phyloP scores from a whole-genome alignment of 1,140 invertebrate genomes.

The Glossosoma conforme region DNA sequence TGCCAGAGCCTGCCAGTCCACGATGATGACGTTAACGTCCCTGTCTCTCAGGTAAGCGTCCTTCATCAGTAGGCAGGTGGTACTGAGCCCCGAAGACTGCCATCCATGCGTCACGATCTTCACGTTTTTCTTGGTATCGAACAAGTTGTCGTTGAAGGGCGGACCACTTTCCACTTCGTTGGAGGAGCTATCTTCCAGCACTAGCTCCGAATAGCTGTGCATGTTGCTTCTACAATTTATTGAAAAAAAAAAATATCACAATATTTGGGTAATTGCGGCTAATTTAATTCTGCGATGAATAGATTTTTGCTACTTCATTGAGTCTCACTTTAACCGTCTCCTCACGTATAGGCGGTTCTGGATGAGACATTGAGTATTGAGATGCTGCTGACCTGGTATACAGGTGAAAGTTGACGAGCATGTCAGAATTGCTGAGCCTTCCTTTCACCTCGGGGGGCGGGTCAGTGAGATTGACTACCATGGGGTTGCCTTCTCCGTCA shows the following conservation, averaged over 20 bases:
- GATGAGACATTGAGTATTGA: too few relatives aligned
- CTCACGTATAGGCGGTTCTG: too few relatives aligned
- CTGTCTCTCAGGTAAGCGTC: slow-evolving; percentile 47
- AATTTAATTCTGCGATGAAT: too few relatives aligned
- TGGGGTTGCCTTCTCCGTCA: slow-evolving; percentile 53
- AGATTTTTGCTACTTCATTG: too few relatives aligned
- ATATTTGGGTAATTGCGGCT: too few relatives aligned
- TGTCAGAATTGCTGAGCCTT: slow-evolving; percentile 25
- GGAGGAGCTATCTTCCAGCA: slow-evolving; percentile 31
- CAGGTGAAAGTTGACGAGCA: slow-evolving; percentile 39
- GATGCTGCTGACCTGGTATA: slow-evolving; percentile 38
- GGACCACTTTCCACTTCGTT: slow-evolving; percentile 36
- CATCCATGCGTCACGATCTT: slow-evolving; percentile 73
- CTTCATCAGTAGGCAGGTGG: slow-evolving; percentile 28
- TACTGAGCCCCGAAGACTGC: slow-evolving; percentile 51
- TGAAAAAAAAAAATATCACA: background rate
- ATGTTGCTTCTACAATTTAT: slow-evolving; percentile 34
- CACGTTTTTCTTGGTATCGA: slow-evolving; percentile 53
- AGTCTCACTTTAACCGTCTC: too few relatives aligned
- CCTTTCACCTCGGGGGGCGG: slow-evolving; percentile 32
- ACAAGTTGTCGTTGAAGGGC: slow-evolving; percentile 43
- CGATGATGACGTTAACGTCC: slow-evolving; percentile 61
- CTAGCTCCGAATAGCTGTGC: slow-evolving; percentile 36
- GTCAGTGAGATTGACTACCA: slow-evolving; percentile 48
- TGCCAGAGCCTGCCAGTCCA: slow-evolving; percentile 63